phyloP scores from a whole-genome alignment of 2,888 invertebrate genomes.

The Escarpia spicata region DNA sequence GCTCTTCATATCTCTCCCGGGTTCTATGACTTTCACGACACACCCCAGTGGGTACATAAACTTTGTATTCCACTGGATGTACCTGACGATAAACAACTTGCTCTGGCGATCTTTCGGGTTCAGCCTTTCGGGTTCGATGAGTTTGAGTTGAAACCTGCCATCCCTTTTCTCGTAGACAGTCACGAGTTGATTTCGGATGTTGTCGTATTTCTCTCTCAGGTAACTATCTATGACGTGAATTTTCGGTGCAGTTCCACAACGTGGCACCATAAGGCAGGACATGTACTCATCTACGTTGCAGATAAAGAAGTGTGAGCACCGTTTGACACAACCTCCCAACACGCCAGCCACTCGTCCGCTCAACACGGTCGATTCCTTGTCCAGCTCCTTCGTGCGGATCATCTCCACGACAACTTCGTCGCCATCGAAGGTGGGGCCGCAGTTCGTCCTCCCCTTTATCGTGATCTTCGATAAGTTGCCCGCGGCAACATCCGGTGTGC shows the following conservation, averaged over 20 bases:
- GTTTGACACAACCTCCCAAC: background rate
- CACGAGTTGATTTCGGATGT: background rate
- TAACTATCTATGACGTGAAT: constrained; percentile 25
- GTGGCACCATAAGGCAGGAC: constrained; percentile 22
- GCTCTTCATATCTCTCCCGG: background rate
- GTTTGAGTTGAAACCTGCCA: background rate
- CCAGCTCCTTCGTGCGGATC: constrained; percentile 22
- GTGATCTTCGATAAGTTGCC: constrained; percentile 65
- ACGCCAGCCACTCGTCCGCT: constrained; percentile 27
- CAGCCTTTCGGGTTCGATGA: background rate
- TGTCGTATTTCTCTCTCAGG: background rate
- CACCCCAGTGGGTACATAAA: constrained; percentile 25
- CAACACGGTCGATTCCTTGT: background rate
- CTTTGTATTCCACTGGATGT: background rate
- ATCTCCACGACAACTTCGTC: constrained; percentile 33
- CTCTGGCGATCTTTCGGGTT: background rate
- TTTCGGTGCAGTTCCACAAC: constrained; percentile 21
- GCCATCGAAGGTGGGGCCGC: constrained; percentile 38
- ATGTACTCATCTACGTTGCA: constrained; percentile 27
- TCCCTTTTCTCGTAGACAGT: background rate
- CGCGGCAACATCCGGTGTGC: constrained; percentile 34
- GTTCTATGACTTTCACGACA: constrained; percentile 26
- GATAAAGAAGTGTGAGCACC: background rate
- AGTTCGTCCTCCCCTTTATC: constrained; percentile 35
- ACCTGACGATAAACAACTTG: constrained; percentile 27